phyloP scores from a whole-genome alignment of 1,140 invertebrate genomes.

The Apis dorsata region DNA sequence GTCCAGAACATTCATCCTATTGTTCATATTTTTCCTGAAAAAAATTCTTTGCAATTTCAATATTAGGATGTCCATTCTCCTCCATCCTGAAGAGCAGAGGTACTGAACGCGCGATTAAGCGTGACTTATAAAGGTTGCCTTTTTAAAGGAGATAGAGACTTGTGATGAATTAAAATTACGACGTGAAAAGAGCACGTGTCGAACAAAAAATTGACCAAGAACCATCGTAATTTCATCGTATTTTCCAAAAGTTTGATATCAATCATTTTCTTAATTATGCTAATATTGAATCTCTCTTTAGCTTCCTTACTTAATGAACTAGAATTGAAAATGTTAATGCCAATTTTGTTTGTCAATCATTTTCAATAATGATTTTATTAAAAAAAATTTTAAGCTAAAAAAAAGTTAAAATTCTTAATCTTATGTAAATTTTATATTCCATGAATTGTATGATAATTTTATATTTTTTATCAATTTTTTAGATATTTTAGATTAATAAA shows the following conservation, averaged over 20 bases:
- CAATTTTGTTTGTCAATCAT: not conserved
- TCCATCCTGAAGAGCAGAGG: not conserved
- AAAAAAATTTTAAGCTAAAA: not conserved
- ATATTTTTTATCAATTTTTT: not conserved
- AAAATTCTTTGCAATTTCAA: not conserved
- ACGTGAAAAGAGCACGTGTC: not conserved
- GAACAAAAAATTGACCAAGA: too few relatives aligned
- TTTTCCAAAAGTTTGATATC: not conserved
- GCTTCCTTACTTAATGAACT: not conserved
- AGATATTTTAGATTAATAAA: not conserved
- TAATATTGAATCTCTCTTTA: not conserved
- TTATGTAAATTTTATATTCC: too few relatives aligned
- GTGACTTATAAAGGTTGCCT: conserved; percentile 3
- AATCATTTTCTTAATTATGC: not conserved
- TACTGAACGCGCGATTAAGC: not conserved
- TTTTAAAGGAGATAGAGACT: conserved; percentile 1
- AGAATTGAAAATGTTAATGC: not conserved
- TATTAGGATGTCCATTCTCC: not conserved
- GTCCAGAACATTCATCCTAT: not conserved
- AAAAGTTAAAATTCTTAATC: not conserved
- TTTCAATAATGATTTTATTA: not conserved
- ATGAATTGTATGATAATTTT: not conserved
- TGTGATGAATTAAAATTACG: conserved; percentile 3
- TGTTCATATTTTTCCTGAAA: not conserved
- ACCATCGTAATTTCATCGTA: not conserved